Evolutionary conservation across 2,113 vertebrate genomes (phyloP).

Genomic region (Cichladusa arquata): DNA sequence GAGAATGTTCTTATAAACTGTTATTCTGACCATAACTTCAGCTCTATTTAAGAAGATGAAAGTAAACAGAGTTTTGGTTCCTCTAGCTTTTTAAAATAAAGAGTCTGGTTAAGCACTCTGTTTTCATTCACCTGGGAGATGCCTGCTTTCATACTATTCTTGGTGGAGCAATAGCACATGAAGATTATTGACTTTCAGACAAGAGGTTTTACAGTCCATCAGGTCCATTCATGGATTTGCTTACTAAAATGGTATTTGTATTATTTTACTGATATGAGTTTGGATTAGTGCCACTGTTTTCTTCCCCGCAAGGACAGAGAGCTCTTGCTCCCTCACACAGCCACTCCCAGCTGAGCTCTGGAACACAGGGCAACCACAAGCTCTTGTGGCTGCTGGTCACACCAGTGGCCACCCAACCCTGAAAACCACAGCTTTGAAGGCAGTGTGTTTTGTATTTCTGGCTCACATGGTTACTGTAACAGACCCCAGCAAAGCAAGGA

Average conservation of each 20-base stretch:
- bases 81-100: background rate
- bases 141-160: background rate
- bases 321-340: background rate
- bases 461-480: background rate
- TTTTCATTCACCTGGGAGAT: background rate
- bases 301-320: background rate
- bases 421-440: background rate
- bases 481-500: background rate
- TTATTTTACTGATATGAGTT: background rate
- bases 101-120: background rate
- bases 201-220: background rate
- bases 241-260: background rate
- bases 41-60: background rate
- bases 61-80: background rate
- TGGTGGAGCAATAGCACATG: background rate
- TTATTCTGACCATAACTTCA: background rate
- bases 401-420: background rate
- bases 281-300: background rate
- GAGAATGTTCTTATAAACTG: background rate
- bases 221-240: background rate
- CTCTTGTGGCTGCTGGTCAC: background rate
- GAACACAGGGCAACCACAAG: background rate
- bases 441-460: background rate
- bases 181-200: background rate
- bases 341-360: background rate